A percentile compares a stretch with the other conserved stretches of the same genome.
Conservation (phyloP, 92 coral and sea anemone species). For the Paramuricea clavata region DNA sequence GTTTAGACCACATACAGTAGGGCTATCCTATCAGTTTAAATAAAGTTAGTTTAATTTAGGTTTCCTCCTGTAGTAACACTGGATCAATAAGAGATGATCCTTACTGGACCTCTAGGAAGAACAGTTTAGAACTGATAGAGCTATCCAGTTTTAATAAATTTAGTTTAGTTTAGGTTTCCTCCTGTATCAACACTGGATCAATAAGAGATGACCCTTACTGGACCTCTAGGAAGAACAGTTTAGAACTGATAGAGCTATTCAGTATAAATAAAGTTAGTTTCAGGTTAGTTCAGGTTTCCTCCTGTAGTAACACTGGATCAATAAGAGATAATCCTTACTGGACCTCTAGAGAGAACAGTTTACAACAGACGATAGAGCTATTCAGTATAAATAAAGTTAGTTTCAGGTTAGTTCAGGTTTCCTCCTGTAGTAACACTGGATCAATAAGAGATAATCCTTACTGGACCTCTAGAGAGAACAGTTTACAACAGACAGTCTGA, state of each 20-base stretch:
- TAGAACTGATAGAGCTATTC: too few species aligned
- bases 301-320: constrained; percentile 13
- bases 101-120: too few species aligned
- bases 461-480: background rate
- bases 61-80: too few species aligned
- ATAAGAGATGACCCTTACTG: too few species aligned
- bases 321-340: background rate
- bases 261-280: background rate
- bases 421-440: constrained; percentile 15
- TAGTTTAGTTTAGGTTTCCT: too few species aligned
- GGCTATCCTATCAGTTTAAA: background rate
- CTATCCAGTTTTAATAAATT: too few species aligned
- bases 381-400: constrained; percentile 7
- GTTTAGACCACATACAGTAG: background rate
- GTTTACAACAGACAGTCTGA: background rate
- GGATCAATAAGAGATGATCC: too few species aligned
- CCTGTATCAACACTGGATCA: too few species aligned
- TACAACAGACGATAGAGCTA: constrained; percentile 1
- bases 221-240: too few species aligned
- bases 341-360: constrained; percentile 1
- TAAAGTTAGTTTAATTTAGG: too few species aligned
- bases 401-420: background rate
- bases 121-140: too few species aligned
- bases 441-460: background rate
- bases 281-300: background rate